These are phyloP conservation scores for Callyntrura guangdongensis DNA, from an alignment of 2,888 invertebrate genomes.

Conservation along the genomic window DNA sequence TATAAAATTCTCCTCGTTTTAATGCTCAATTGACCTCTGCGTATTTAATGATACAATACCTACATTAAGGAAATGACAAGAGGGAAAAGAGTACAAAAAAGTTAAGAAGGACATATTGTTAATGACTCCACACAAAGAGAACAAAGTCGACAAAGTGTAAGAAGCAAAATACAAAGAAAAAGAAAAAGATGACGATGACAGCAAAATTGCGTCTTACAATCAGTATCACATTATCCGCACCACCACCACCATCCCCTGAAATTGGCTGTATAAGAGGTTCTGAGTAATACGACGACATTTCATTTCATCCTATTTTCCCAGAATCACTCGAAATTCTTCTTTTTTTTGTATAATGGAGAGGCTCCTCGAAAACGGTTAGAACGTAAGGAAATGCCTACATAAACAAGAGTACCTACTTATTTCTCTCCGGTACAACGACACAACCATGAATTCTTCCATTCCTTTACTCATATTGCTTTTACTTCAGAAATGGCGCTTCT, in stretches of 20 bases:
- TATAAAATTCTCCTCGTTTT: no score
- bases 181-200: no score
- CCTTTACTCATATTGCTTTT: neutral
- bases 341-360: conserved; percentile 12
- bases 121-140: neutral
- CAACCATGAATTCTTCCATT: no score
- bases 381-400: conserved; percentile 35
- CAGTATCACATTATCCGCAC: neutral
- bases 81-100: no score
- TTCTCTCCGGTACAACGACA: no score
- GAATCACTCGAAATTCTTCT: neutral
- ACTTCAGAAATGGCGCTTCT: neutral
- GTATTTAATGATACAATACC: no score
- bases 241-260: neutral
- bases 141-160: neutral
- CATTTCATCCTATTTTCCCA: conserved; percentile 32
- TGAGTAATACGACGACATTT: conserved; percentile 17
- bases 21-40: no score
- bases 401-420: conserved; percentile 50
- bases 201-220: conserved; percentile 15
- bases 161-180: neutral
- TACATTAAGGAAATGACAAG: no score
- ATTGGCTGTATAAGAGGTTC: neutral
- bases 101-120: no score
- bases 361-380: neutral